Evolutionary conservation across 2,888 invertebrate genomes (phyloP).

Genomic region (Himalopsyche anomala): DNA sequence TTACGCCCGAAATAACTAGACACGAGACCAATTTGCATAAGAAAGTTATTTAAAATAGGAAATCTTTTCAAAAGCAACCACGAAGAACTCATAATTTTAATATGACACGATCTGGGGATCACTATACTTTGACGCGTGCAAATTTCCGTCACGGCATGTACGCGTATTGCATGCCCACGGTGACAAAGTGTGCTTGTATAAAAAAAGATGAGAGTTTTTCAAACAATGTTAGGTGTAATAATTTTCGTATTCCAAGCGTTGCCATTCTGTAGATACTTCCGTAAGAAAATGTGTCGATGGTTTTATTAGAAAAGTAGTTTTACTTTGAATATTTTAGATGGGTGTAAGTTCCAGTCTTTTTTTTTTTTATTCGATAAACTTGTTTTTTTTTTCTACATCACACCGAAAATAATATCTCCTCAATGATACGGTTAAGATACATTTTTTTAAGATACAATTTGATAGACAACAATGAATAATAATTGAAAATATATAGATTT

Average conservation of each 20-base stretch:
- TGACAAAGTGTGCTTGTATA: background rate
- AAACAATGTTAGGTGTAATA: background rate
- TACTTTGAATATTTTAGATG: too few species aligned
- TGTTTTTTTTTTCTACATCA: too few species aligned
- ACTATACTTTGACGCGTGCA: constrained; percentile 24
- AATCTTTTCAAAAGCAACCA: background rate
- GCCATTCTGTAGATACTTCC: too few species aligned
- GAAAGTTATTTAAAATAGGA: constrained; percentile 19
- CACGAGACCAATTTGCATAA: background rate
- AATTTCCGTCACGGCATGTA: constrained; percentile 28
- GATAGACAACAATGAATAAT: too few species aligned
- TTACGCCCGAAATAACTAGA: background rate
- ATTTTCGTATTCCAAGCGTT: background rate
- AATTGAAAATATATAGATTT: too few species aligned
- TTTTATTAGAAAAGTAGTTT: too few species aligned
- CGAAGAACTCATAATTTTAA: constrained; percentile 38
- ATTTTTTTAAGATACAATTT: too few species aligned
- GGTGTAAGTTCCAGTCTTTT: too few species aligned
- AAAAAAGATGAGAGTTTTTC: background rate
- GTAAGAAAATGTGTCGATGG: too few species aligned
- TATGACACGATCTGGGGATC: constrained; percentile 10
- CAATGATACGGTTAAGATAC: too few species aligned
- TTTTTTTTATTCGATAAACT: too few species aligned
- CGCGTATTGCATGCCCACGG: constrained; percentile 3
- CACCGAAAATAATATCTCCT: too few species aligned